Evolutionary conservation across 2,888 invertebrate species (phyloP), one percentile per base, ranked within the genome.

Genomic region (Scaptomyza polygonia): DNA sequence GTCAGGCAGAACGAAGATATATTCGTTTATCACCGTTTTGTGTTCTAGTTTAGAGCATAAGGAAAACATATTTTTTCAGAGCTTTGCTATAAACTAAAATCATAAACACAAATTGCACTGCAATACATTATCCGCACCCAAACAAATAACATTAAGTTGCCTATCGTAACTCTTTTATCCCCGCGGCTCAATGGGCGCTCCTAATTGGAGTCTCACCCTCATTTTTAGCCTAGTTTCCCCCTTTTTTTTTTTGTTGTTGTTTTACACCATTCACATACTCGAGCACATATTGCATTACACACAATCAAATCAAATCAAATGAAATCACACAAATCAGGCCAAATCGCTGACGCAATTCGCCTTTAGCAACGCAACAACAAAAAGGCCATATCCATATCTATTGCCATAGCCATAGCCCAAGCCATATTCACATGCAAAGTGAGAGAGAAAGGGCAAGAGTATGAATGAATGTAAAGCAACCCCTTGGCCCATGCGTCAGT

Each of bases 271-370:
- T 25, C 30, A 48, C 48, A 61, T 7, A 21, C 18, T 18, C 21
- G 21, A 27, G 14, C 21, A 48, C 32, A 61, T 59, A 59, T 78
- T 63, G 53, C 63, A 72, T 79, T 83, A 80, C 67, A 64, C 56
- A 57, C 85, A 79, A 84, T 84, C 86, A 77, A 86, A 75, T 77
- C 70, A 73, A 80, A 74, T 77, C 72, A 77, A 77, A 79, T 76
- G 58, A 78, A 76, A 82, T 84, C 87, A 85, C 82, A 82, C 82
- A 81, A 82, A 86, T 87, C 82, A 81, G 81, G 62, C 52, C 73
- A 78, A 86, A 82, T 78, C 85, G 64, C 82, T 73, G 79, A 58
- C 67, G 85, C 82, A 85, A 85, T 79, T 86, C 71, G 85, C 79
- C 67, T 53, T 27, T 32, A 58, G 77, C 68, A 55, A 69, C n/a